Conservation (phyloP, 2,888 invertebrate genomes). For the Ganaspis brasiliensis region DNA sequence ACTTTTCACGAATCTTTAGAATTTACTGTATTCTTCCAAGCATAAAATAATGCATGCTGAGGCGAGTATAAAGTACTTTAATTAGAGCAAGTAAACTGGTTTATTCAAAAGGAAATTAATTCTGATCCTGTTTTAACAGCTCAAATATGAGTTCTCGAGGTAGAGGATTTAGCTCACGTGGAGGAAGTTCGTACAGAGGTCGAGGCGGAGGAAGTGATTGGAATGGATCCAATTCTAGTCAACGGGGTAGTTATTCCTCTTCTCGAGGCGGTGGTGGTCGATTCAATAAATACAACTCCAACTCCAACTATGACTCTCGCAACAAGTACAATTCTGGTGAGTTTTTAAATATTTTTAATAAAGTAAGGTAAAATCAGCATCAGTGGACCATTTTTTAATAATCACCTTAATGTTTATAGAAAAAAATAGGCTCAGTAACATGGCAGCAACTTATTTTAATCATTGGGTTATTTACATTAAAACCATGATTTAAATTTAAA, state of each 20-base stretch:
- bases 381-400: too few relatives aligned
- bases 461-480: too few relatives aligned
- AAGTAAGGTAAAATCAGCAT: background rate
- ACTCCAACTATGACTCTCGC: conserved; percentile 75
- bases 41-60: too few relatives aligned
- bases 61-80: too few relatives aligned
- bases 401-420: too few relatives aligned
- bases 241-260: conserved; percentile 75
- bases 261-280: conserved; percentile 72
- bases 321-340: conserved; percentile 76
- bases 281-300: conserved; percentile 73
- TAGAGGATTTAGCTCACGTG: conserved; percentile 75
- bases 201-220: conserved; percentile 74
- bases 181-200: conserved; percentile 74
- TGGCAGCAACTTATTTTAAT: too few relatives aligned
- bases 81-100: too few relatives aligned
- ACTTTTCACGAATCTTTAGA: too few relatives aligned
- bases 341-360: conserved; percentile 42
- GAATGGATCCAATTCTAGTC: conserved; percentile 69
- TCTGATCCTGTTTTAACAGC: conserved; percentile 55
- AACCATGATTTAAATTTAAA: too few relatives aligned
- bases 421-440: too few relatives aligned
- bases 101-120: background rate
- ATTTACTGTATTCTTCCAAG: too few relatives aligned
- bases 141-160: conserved; percentile 76